phyloP scores from a whole-genome alignment of 2,888 invertebrate species.

The Ecdyonurus torrentis region DNA sequence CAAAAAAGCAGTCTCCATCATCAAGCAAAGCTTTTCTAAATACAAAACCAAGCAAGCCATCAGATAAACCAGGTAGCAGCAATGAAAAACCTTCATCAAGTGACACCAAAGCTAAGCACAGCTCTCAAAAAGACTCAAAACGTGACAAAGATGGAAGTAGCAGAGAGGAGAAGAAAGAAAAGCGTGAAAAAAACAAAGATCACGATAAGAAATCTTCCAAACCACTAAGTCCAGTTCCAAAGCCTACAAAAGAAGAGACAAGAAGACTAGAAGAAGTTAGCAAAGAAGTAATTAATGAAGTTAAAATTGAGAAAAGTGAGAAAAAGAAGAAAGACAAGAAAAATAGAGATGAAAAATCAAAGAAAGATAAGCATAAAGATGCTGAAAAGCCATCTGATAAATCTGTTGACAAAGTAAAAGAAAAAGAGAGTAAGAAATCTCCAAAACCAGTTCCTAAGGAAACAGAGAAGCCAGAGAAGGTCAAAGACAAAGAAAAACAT shows the following conservation, averaged over 20 bases:
- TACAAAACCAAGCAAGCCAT: slow-evolving; percentile 17
- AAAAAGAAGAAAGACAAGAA: slow-evolving; percentile 35
- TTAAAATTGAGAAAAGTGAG: slow-evolving; percentile 20
- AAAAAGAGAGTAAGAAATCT: slow-evolving; percentile 15
- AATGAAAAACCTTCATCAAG: slow-evolving; percentile 34
- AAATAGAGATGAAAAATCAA: slow-evolving; percentile 17
- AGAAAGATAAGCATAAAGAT: slow-evolving; percentile 43
- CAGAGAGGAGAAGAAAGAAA: slow-evolving; percentile 29
- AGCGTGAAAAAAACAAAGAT: slow-evolving; percentile 26
- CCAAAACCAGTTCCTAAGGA: slow-evolving; percentile 8
- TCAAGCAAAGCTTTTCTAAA: slow-evolving; percentile 11
- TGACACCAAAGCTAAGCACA: slow-evolving; percentile 27
- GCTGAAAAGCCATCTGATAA: slow-evolving; percentile 30
- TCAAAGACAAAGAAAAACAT: slow-evolving; percentile 22
- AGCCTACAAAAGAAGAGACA: slow-evolving; percentile 23
- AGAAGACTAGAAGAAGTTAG: slow-evolving; percentile 19
- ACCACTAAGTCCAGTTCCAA: slow-evolving; percentile 20
- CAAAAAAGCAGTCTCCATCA: slow-evolving; percentile 31
- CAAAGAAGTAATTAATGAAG: not conserved
- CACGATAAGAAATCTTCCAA: slow-evolving; percentile 31
- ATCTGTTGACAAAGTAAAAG: slow-evolving; percentile 22
- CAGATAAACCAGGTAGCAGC: slow-evolving; percentile 28
- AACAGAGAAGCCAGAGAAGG: slow-evolving; percentile 12
- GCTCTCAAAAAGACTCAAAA: slow-evolving; percentile 36
- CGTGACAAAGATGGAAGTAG: slow-evolving; percentile 22